Evolutionary conservation across 2,797 vertebrate genomes (phyloP), one percentile per base, ranked within the genome.

Genomic region (Pangasius macronema): DNA sequence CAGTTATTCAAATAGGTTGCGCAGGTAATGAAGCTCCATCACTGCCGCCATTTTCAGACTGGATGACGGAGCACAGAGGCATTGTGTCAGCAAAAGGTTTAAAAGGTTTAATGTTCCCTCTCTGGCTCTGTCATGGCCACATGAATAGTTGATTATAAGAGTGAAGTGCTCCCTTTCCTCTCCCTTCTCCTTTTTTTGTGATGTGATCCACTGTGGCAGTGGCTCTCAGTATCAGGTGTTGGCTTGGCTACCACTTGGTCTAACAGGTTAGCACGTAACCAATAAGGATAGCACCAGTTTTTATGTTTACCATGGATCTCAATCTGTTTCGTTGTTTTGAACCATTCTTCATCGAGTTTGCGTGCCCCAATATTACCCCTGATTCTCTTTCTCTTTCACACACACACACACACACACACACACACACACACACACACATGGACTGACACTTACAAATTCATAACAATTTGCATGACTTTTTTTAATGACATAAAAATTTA

Each of bases 41-140:
- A 61, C 55, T 65, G 86, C 83, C 87, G 87, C 83, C 85, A 87
- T 90, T 90, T 89, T 87, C 89, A 89, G 87, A 86, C 87, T 90
- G 53, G 80, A 81, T 87, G 89, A 88, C 82, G 83, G 53, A 75
- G 53, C 70, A 87, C 81, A 83, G 90, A 93, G 91, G 88, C 88
- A 91, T 93, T 92, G 93, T 94, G 92, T 93, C 92, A 93, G 92
- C 80, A 76, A 27, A 65, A 53, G 85, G 84, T 77, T 68, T 86
- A 57, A 84, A 85, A 79, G 61, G 84, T 82, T 80, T 82, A 75
- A 70, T 70, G 83, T 81, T 89, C 63, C 85, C 51, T 88, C 75
- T 27, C 33, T 57, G 85, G 67, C 76, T 55, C 87, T 85, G 86
- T 82, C 87, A 86, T 49, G 24, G 65, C 85, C 67, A 51, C 80